Base-by-base conservation (phyloP, 2,888 invertebrate species). In the Rhorus exstirpatorius region DNA sequence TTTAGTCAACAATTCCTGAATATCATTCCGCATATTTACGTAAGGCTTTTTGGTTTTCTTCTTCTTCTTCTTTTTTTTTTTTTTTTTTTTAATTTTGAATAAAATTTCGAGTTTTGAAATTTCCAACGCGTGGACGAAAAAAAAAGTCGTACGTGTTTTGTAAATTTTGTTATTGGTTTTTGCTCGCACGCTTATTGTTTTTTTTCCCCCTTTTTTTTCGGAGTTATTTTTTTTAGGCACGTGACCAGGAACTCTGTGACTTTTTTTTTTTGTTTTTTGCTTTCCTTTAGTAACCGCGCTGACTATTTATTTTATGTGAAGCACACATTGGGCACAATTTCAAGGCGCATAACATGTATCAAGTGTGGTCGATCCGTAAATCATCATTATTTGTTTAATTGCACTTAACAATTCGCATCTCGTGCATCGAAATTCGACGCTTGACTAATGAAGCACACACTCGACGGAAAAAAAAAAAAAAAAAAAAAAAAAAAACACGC, bases 251-350 rank as follows among this genome's bases (percentile, higher is more conserved):
- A 41, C 3, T 61, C 31, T 12, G 8, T 12, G 4, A 3, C 26
- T n/a, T 2, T 7, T 58, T 63, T 49, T 10, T 31, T 2, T 21
- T 53, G 1, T 58, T 61, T 24, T 10, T 12, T 41, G n/a, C 21
- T 72, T 49, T 31, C 19, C 24, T 77, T 74, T 79, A 68, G 71
- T 67, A 81, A 77, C 78, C n/a, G n/a, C 70, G 63, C 74, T 60
- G 41, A 78, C 55, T 53, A 44, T 77, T 19, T 61, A 53, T 46
- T 31, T 55, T 53, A 19, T 72, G 21, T 53, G 31, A 74, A 60
- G 68, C n/a, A n/a, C 61, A 78, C 49, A 63, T 72, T 74, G 78
- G 81, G 81, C 78, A 81, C 68, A 38, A 70, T 81, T 78, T 38
- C 35, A 81, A 78, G 78, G 68, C 78, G 63, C 72, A 14, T 31